Percentiles rank a stretch among this genome's conserved stretches.
Conservation (phyloP, 2,888 invertebrate species). For the Macrosoma leucophasiata region DNA sequence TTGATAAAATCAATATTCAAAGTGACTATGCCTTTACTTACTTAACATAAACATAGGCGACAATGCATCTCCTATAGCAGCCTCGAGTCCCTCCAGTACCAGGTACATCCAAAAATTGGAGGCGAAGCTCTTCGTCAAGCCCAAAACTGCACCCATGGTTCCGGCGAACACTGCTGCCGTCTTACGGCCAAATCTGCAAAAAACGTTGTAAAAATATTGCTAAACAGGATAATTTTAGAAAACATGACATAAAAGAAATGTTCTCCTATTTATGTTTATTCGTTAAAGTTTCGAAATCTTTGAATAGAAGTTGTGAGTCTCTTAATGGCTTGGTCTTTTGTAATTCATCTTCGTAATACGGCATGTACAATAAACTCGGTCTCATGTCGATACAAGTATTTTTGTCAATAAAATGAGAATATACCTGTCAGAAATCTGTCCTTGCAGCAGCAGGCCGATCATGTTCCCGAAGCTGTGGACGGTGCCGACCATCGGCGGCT, state of each 20-base stretch:
- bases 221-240: background rate
- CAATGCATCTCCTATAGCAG: slow-evolving; percentile 60
- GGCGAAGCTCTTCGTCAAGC: slow-evolving; percentile 55
- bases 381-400: too few species aligned
- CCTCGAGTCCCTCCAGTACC: slow-evolving; percentile 51
- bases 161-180: slow-evolving; percentile 63
- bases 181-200: slow-evolving; percentile 62
- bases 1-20: too few species aligned
- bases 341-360: too few species aligned
- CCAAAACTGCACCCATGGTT: slow-evolving; percentile 55
- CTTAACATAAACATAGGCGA: slow-evolving; percentile 69
- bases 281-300: too few species aligned
- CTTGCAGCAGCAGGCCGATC: slow-evolving; percentile 58
- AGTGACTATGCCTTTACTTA: too few species aligned
- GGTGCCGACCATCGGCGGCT: slow-evolving; percentile 59
- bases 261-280: too few species aligned
- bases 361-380: too few species aligned
- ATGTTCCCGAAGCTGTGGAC: slow-evolving; percentile 61
- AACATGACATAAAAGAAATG: slow-evolving; percentile 2
- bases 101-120: slow-evolving; percentile 54
- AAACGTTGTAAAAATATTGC: background rate
- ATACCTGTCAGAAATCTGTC: slow-evolving; percentile 65
- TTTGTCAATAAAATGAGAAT: background rate
- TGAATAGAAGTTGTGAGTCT: too few species aligned
- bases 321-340: too few species aligned